phyloP scores from a whole-genome alignment of 2,888 invertebrate genomes.

The Scaptomyza flava region DNA sequence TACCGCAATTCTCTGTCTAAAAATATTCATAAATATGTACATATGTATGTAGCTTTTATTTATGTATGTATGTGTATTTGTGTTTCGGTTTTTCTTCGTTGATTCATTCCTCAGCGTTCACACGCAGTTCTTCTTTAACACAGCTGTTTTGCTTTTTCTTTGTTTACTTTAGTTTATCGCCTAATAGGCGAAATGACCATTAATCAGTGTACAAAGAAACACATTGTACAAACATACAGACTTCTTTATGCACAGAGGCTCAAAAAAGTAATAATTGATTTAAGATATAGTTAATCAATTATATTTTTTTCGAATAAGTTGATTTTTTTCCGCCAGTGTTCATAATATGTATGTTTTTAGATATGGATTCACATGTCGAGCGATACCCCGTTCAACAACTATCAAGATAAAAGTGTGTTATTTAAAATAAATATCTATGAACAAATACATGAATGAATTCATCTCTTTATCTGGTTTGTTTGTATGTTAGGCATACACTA shows the following conservation, averaged over 20 bases:
- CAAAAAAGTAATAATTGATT: no score
- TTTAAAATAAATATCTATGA: not conserved
- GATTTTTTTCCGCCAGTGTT: not conserved
- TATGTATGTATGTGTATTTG: not conserved
- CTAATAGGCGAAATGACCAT: not conserved
- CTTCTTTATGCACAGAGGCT: not conserved
- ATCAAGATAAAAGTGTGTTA: not conserved
- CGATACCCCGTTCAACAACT: slow-evolving; percentile 2
- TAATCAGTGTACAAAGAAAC: not conserved
- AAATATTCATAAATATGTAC: not conserved
- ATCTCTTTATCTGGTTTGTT: not conserved
- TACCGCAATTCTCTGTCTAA: not conserved
- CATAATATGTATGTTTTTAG: not conserved
- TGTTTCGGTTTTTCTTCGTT: not conserved
- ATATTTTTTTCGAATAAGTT: no score
- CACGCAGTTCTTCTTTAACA: not conserved
- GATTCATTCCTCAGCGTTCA: not conserved
- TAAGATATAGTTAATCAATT: no score
- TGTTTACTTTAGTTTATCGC: not conserved
- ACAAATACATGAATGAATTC: not conserved
- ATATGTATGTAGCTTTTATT: not conserved
- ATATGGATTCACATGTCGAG: not conserved
- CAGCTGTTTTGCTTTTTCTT: not conserved
- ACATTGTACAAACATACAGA: no score
- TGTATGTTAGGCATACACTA: not conserved